Conservation (phyloP, 1,140 invertebrate genomes). For the Diorhabda carinulata region DNA sequence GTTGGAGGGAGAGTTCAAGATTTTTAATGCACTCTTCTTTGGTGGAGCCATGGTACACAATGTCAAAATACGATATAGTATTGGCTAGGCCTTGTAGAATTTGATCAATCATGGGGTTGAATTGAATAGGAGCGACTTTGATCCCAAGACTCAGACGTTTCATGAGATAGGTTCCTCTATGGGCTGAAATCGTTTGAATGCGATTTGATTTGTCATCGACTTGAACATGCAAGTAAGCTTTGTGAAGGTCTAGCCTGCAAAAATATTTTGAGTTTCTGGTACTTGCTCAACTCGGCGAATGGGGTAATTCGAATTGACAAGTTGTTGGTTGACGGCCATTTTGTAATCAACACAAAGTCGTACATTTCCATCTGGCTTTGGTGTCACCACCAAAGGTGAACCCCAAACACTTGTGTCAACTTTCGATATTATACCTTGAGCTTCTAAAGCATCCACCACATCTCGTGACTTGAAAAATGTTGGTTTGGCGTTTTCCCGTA, state of each 20-base stretch:
- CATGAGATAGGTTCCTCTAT: constrained; percentile 38
- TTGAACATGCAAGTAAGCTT: constrained; percentile 36
- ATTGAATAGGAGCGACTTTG: constrained; percentile 50
- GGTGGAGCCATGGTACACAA: not conserved
- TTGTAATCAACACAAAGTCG: constrained; percentile 48
- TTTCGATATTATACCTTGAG: no score
- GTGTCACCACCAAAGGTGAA: constrained; percentile 46
- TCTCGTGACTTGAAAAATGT: no score
- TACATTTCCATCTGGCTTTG: constrained; percentile 44
- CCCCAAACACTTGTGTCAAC: constrained; percentile 42
- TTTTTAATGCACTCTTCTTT: constrained; percentile 1
- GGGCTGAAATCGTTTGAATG: no score
- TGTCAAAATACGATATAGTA: constrained; percentile 15
- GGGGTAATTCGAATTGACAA: constrained; percentile 29
- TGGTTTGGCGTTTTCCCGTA: no score
- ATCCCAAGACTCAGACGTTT: constrained; percentile 51
- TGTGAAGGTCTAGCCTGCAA: constrained; percentile 34
- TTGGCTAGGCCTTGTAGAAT: constrained; percentile 19
- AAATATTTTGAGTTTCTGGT: constrained; percentile 28
- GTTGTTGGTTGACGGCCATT: constrained; percentile 29
- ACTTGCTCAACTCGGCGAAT: constrained; percentile 34
- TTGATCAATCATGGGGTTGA: constrained; percentile 51
- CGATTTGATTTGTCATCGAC: no score
- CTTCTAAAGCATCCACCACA: no score
- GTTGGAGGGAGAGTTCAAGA: constrained; percentile 16